These are phyloP conservation scores for Rattus rattus DNA, from an alignment of 2,113 vertebrate genomes.

Conservation along the genomic window DNA sequence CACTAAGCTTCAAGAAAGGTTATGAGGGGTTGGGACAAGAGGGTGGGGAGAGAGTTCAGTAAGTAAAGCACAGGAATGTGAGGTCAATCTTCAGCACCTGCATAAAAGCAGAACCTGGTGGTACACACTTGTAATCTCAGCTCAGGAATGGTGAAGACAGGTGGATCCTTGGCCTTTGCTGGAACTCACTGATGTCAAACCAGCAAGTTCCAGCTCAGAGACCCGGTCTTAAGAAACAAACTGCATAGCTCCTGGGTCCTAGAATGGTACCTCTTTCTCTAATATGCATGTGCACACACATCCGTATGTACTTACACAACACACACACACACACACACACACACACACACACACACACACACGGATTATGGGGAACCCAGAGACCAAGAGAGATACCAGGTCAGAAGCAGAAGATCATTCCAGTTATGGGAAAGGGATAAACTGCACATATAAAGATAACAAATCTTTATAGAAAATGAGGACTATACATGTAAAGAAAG, in stretches of 20 bases:
- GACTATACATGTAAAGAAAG: background rate
- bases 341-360: background rate
- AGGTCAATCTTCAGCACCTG: background rate
- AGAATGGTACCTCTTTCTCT: background rate
- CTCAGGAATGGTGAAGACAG: background rate
- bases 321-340: background rate
- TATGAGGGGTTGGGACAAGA: background rate
- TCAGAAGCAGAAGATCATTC: background rate
- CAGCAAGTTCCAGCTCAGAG: background rate
- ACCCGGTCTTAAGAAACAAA: background rate
- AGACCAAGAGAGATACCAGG: background rate
- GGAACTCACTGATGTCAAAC: background rate
- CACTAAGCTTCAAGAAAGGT: background rate
- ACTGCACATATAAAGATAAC: background rate
- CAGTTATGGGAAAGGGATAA: background rate
- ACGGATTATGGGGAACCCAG: background rate
- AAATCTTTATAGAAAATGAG: background rate
- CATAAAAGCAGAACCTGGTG: background rate
- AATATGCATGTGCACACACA: background rate
- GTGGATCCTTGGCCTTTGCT: background rate
- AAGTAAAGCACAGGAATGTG: background rate
- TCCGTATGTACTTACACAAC: background rate
- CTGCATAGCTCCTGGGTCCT: background rate
- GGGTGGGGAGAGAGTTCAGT: no score
- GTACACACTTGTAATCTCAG: background rate